Evolutionary conservation across 2,797 vertebrate species (phyloP), one percentile per base, ranked within the genome.

Genomic region (Danionella dracula): DNA sequence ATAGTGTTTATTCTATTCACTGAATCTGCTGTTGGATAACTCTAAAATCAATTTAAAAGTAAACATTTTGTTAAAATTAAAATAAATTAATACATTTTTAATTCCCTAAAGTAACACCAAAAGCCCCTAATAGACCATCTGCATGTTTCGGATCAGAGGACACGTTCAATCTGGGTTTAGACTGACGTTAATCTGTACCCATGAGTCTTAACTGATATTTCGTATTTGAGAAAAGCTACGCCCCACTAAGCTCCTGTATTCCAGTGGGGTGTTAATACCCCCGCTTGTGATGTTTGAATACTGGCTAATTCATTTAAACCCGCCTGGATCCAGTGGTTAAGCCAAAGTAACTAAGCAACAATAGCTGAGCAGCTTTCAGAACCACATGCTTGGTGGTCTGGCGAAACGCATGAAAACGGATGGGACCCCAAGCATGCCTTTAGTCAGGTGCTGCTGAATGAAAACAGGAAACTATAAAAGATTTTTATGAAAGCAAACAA

Each of bases 281-380:
- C 48, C 2, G 11, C 41, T 31, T 66, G 31, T 53, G 41, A 46
- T 60, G 46, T 46, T 8, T 56, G 32, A 38, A 51, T 32, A 16
- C 29, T 38, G 29, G 19, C 45, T 44, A 29, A 57, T 56, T 59
- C 53, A 57, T 53, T 60, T 60, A 66, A 53, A 71, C 38, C 44
- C 44, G 37, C 8, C 53, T 51, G 32, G 21, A 51, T 48, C 42
- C 56, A 68, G 20, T 53, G 32, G 48, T 53, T 59, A 68, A 60
- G 56, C 37, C 32, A 38, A 46, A 57, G 53, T 57, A 66, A 57
- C 13, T 46, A 15, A 48, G 63, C 63, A 66, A 66, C 63, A 49
- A 57, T 38, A 42, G 56, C 63, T 57, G 21, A 48, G 21, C 42
- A 46, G 21, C 13, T 66, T 41, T 56, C 46, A 38, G 42, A 65